Conservation (phyloP, 2,797 vertebrate species). For the Gymnodraco acuticeps region DNA sequence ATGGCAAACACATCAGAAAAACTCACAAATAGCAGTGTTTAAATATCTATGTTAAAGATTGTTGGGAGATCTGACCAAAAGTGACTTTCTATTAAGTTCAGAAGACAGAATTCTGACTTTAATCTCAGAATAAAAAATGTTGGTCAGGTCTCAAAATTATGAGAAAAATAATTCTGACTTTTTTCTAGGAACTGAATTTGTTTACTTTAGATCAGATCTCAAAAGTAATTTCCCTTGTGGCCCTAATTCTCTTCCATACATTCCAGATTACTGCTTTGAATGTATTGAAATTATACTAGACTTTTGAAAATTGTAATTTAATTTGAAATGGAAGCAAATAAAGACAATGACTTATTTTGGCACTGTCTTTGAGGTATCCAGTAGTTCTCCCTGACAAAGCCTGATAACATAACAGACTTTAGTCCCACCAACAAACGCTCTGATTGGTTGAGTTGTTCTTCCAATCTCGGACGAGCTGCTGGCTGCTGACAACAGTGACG, state of each 20-base stretch:
- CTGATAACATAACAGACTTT: neutral
- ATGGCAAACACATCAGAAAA: too few species aligned
- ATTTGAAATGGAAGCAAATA: neutral
- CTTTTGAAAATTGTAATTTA: neutral
- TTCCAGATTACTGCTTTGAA: neutral
- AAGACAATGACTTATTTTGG: neutral
- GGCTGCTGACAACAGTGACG: conserved; percentile 19
- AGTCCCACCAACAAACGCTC: conserved; percentile 4
- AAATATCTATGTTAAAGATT: too few species aligned
- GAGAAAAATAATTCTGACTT: too few species aligned
- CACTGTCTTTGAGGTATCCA: neutral
- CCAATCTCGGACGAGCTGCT: conserved; percentile 6
- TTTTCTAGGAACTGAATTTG: too few species aligned
- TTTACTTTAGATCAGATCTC: too few species aligned
- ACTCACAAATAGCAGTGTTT: too few species aligned
- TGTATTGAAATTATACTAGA: neutral
- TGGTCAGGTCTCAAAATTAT: too few species aligned
- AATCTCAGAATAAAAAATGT: neutral
- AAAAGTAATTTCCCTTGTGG: too few species aligned
- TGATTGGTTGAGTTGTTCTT: conserved; percentile 28
- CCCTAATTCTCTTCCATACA: neutral
- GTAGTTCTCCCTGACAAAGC: conserved; percentile 6
- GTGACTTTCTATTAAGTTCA: too few species aligned
- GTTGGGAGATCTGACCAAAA: too few species aligned
- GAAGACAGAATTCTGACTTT: too few species aligned